phyloP scores from a whole-genome alignment of 2,888 invertebrate species.

The Cryptocephalus primarius region DNA sequence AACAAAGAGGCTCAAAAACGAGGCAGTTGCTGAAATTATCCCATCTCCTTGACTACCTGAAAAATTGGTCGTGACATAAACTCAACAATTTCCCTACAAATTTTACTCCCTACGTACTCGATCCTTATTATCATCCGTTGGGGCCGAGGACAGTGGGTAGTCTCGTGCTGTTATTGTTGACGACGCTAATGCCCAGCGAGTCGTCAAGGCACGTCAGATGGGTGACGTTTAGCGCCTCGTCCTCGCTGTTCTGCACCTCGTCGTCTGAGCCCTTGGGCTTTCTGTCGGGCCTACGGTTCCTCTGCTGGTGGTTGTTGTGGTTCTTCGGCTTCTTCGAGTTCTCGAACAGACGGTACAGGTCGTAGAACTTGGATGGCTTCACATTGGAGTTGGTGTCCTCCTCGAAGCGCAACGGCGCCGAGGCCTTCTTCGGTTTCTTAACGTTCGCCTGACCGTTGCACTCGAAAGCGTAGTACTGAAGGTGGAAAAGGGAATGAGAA shows the following conservation, averaged over 20 bases:
- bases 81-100: constrained; percentile 1
- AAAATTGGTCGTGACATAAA: background rate
- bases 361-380: constrained; percentile 25
- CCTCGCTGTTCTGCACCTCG: constrained; percentile 7
- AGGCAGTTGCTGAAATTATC: too few species aligned
- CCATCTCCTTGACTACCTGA: background rate
- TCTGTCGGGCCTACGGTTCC: constrained; percentile 3
- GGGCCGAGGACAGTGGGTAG: constrained; percentile 30
- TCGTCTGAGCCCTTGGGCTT: constrained; percentile 8
- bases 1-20: too few species aligned
- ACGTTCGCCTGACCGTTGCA: constrained; percentile 16
- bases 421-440: constrained; percentile 14
- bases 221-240: constrained; percentile 24
- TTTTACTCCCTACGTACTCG: background rate
- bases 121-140: constrained; percentile 31
- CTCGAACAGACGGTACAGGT: constrained; percentile 22
- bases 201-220: constrained; percentile 28
- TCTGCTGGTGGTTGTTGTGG: constrained; percentile 1
- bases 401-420: constrained; percentile 16
- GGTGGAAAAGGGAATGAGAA: constrained; percentile 3
- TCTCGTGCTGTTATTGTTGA: constrained; percentile 18
- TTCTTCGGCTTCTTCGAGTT: constrained; percentile 14
- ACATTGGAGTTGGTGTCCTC: constrained; percentile 31
- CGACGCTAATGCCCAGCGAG: constrained; percentile 9
- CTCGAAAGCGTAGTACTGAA: constrained; percentile 23